Conservation (phyloP, 2,888 invertebrate species). For the Chrysolina haemoptera region DNA sequence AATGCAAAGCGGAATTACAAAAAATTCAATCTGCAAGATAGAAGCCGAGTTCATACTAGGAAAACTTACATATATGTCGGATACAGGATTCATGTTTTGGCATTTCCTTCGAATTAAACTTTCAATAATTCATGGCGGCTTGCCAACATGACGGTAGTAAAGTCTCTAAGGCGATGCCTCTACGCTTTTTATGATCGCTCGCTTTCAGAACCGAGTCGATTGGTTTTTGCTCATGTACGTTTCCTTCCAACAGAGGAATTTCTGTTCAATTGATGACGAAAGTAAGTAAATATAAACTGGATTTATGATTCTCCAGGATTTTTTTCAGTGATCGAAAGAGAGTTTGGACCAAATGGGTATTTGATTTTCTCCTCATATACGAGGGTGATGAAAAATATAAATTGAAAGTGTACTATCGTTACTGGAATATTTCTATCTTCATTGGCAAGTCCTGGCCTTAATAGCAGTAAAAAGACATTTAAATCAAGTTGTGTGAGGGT, state of each 20-base stretch:
- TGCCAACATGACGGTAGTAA: conserved; percentile 65
- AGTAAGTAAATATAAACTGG: neutral
- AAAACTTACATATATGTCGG: conserved; percentile 18
- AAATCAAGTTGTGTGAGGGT: too few relatives aligned
- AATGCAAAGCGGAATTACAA: neutral
- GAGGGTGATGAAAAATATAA: too few relatives aligned
- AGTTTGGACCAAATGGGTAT: too few relatives aligned
- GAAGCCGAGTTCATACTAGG: neutral
- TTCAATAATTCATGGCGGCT: conserved; percentile 68
- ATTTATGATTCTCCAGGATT: too few relatives aligned
- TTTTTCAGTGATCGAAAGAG: too few relatives aligned
- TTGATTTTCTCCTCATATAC: too few relatives aligned
- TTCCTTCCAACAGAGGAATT: neutral
- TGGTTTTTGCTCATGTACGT: neutral
- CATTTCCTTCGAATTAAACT: conserved; percentile 69
- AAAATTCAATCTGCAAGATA: conserved; percentile 17
- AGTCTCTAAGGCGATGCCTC: conserved; percentile 61
- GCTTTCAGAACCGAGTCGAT: conserved; percentile 16
- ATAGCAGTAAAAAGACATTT: too few relatives aligned
- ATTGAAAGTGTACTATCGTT: too few relatives aligned
- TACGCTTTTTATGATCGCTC: conserved; percentile 62
- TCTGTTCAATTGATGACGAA: neutral
- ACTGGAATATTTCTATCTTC: too few relatives aligned
- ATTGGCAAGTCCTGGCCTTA: too few relatives aligned
- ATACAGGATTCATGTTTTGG: conserved; percentile 66